A percentile compares a stretch with the other conserved stretches of the same genome.
phyloP scores from a whole-genome alignment of 1,140 invertebrate genomes.

The Mactra quadrangularis region DNA sequence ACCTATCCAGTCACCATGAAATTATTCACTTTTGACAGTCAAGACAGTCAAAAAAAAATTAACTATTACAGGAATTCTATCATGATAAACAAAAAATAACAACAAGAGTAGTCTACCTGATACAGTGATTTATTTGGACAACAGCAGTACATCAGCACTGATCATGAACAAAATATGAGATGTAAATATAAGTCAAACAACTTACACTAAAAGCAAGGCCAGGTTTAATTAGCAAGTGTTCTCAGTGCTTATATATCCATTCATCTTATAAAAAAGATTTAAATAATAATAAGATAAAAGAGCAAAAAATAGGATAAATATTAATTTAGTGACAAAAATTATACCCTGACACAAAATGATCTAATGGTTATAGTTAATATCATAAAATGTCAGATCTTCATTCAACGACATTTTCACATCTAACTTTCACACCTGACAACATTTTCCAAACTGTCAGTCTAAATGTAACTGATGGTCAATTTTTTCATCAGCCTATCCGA shows the following conservation, averaged over 20 bases:
- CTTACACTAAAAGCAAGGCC: constrained; percentile 16
- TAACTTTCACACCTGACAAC: background rate
- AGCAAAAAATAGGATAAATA: background rate
- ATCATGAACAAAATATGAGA: too few relatives aligned
- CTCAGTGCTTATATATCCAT: constrained; percentile 58
- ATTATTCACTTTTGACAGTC: too few relatives aligned
- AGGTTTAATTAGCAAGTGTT: constrained; percentile 52
- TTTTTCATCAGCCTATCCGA: too few relatives aligned
- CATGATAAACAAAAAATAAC: too few relatives aligned
- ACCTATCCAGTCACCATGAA: too few relatives aligned
- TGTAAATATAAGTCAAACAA: constrained; percentile 2
- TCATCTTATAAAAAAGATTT: constrained; percentile 8
- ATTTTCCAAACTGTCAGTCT: too few relatives aligned
- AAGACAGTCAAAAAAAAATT: too few relatives aligned
- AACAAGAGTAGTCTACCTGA: too few relatives aligned
- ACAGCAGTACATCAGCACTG: too few relatives aligned
- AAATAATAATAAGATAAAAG: background rate
- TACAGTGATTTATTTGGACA: too few relatives aligned
- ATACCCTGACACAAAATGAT: background rate
- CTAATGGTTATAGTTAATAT: background rate
- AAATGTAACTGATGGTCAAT: too few relatives aligned
- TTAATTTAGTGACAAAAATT: background rate
- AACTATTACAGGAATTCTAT: too few relatives aligned
- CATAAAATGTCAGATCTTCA: background rate
- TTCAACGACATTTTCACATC: background rate